Evolutionary conservation across 37 sponge, comb jelly and placozoan species (phyloP), one percentile per base, ranked within the genome.

Genomic region (Cladorhizidae sp.): DNA sequence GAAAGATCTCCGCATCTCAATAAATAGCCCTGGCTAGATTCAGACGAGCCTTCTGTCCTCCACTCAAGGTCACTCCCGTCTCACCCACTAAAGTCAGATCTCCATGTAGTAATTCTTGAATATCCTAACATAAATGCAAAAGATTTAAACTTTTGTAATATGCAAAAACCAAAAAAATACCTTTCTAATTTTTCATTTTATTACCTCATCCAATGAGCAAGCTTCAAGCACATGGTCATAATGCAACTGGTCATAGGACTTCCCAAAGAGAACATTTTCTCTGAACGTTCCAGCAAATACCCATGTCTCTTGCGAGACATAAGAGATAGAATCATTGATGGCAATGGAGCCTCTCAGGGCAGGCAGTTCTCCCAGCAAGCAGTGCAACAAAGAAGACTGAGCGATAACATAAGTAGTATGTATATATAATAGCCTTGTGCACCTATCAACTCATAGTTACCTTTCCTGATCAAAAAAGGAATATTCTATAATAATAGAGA

Each of bases 1-100:
- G 80, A 80, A 73, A 90, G 65, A 94, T 67, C 31, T 90, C 92
- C 25, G 92, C 92, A 33, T 87, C 67, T 26, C 74, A 79, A 70
- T 94, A 94, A 38, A 90, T 75, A 12, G 89, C 88, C 58, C 95
- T 84, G 33, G 97, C 97, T 59, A 96, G 88, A 50, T 86, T 87
- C 36, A 96, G 83, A 49, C 97, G 85, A 0, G 95, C 89, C 84
- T 88, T 93, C 77, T 96, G 97, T 20, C 97, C 97, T 18, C 97
- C 97, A 91, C 94, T 96, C 50, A 93, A 82, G 21, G 94, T 91
- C 38, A 93, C 92, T 64, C 97, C 97, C 58, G 84, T 88, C 79
- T 90, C 94, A 20, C 97, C 97, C 3, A 93, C 90, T 33, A 76
- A 73, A 11, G 97, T 96, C 70, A 56, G 72, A 57, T 96, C 97